Evolutionary conservation across 2,888 invertebrate genomes (phyloP).

Genomic region (Drosophila anomalata): DNA sequence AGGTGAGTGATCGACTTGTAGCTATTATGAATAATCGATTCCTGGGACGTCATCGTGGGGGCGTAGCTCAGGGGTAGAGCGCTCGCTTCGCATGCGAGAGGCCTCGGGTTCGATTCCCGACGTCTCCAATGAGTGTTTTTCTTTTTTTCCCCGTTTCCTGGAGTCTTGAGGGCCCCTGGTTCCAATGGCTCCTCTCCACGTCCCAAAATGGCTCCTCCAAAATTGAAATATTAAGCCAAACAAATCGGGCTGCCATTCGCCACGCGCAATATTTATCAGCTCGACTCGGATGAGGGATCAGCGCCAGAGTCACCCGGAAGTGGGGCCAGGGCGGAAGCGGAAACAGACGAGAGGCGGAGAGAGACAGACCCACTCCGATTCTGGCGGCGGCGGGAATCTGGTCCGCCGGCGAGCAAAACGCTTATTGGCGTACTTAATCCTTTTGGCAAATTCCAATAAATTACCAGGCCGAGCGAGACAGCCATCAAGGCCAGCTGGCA

Average conservation of each 20-base stretch:
- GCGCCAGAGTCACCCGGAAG: constrained; percentile 10
- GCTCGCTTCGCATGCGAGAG: constrained; percentile 81
- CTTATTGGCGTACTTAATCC: constrained; percentile 80
- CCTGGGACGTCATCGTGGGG: constrained; percentile 46
- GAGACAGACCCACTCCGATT: constrained; percentile 15
- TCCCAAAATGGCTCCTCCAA: constrained; percentile 13
- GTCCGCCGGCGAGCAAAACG: constrained; percentile 73
- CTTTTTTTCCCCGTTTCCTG: background rate
- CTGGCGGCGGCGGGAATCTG: constrained; percentile 3
- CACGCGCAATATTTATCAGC: constrained; percentile 67
- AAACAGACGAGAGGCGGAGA: constrained; percentile 62
- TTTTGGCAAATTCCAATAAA: constrained; percentile 80
- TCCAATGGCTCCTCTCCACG: constrained; percentile 10
- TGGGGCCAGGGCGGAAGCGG: constrained; percentile 55
- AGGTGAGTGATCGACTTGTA: background rate
- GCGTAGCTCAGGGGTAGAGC: constrained; percentile 81
- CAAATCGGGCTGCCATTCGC: constrained; percentile 70
- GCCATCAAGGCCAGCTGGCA: constrained; percentile 27
- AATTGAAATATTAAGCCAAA: constrained; percentile 74
- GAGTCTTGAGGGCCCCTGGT: constrained; percentile 30
- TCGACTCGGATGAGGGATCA: constrained; percentile 1
- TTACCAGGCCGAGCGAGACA: constrained; percentile 56
- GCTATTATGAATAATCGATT: background rate
- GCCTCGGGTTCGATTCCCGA: constrained; percentile 81
- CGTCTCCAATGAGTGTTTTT: constrained; percentile 58